Percentiles rank a stretch among this genome's conserved stretches.
phyloP scores from a whole-genome alignment of 2,797 vertebrate species.

The Microctenopoma stevenorrisi region DNA sequence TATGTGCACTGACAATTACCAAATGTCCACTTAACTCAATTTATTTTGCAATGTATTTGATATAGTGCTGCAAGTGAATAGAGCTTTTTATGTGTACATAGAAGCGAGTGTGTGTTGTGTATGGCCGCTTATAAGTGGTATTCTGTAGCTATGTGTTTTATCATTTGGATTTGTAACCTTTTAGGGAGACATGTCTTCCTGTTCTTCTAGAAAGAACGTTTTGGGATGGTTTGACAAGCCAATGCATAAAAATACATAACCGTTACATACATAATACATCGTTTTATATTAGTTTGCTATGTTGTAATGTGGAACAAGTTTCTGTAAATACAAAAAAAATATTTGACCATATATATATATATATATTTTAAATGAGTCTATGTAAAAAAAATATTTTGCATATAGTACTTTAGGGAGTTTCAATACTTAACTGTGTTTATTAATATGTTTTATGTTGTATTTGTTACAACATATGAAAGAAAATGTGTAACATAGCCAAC shows the following conservation, averaged over 20 bases:
- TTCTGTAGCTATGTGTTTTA: slow-evolving; percentile 14
- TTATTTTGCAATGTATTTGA: slow-evolving; percentile 6
- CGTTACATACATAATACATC: neutral
- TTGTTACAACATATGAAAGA: neutral
- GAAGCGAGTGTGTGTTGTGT: neutral
- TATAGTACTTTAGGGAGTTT: neutral
- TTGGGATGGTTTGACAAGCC: slow-evolving; percentile 5
- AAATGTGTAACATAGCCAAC: neutral
- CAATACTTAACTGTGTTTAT: neutral
- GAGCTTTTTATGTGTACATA: neutral
- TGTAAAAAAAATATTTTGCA: neutral
- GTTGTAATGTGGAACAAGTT: neutral
- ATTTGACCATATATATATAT: neutral
- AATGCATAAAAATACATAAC: neutral
- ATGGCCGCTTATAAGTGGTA: neutral
- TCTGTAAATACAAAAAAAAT: neutral
- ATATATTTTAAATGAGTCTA: no score
- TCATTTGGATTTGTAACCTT: slow-evolving; percentile 31
- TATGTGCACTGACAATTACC: neutral
- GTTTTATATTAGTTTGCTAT: neutral
- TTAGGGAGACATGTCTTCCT: slow-evolving; percentile 54
- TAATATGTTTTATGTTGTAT: neutral
- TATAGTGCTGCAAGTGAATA: neutral
- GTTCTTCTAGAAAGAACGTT: slow-evolving; percentile 48
- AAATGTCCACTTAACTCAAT: slow-evolving; percentile 1